Percentiles rank a stretch among this genome's conserved stretches.
Evolutionary conservation across 2,888 invertebrate genomes (phyloP).

Genomic region (Trimorus sp.): DNA sequence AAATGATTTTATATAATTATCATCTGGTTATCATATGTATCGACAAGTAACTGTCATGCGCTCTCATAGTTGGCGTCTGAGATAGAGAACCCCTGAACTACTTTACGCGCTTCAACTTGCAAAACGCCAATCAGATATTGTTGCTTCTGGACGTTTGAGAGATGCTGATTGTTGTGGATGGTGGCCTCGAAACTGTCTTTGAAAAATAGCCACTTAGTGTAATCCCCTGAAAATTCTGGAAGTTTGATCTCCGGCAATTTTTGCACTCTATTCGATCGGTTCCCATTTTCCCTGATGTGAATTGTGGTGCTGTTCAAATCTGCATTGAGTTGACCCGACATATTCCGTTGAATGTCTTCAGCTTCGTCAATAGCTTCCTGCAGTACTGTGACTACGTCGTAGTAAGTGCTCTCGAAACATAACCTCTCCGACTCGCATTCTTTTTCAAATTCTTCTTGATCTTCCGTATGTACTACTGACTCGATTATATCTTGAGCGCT

Average conservation of each 20-base stretch:
- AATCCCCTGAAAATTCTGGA: conserved; percentile 59
- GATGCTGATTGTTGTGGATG: conserved; percentile 41
- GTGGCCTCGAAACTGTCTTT: conserved; percentile 59
- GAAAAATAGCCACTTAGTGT: conserved; percentile 61
- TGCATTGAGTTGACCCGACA: neutral
- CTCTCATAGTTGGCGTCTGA: conserved; percentile 60
- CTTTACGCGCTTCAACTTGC: conserved; percentile 61
- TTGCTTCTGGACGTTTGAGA: conserved; percentile 56
- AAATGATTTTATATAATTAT: conserved; percentile 19
- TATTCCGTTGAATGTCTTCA: neutral
- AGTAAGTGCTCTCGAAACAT: too few relatives aligned
- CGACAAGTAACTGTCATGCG: conserved; percentile 56
- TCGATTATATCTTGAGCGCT: too few relatives aligned
- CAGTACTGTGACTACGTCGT: too few relatives aligned
- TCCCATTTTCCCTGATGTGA: neutral
- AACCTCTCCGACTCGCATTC: too few relatives aligned
- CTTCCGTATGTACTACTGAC: too few relatives aligned
- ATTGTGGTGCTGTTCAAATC: neutral
- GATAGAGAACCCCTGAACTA: conserved; percentile 55
- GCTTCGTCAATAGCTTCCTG: neutral
- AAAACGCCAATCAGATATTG: conserved; percentile 63
- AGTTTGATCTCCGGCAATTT: conserved; percentile 34
- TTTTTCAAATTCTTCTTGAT: too few relatives aligned
- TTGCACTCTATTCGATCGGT: neutral
- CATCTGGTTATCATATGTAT: conserved; percentile 26